Percentiles rank a stretch among this genome's conserved stretches.
Conservation (phyloP, 1,140 invertebrate species). For the Steinernema khuongi region DNA sequence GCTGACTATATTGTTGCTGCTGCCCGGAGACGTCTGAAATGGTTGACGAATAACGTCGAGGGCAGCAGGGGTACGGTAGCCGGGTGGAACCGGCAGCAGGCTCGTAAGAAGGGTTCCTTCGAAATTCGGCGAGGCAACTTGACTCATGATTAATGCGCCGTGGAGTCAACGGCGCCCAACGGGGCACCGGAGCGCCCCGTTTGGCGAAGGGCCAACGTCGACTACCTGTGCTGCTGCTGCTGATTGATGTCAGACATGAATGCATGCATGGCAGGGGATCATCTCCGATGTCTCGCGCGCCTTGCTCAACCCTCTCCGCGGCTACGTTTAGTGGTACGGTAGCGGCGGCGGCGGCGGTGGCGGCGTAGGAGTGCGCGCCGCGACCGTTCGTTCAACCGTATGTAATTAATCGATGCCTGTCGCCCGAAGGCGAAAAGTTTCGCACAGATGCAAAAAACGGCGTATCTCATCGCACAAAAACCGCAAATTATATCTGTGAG, state of each 20-base stretch:
- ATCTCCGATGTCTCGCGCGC: not conserved
- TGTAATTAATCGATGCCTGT: constrained; percentile 7
- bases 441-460: not conserved
- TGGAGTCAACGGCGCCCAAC: not conserved
- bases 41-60: not conserved
- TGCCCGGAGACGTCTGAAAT: not conserved
- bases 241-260: not conserved
- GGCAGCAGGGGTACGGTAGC: not conserved
- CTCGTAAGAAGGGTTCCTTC: not conserved
- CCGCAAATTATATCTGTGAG: constrained; percentile 16
- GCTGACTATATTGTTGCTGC: not conserved
- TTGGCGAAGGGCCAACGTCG: not conserved
- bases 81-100: not conserved
- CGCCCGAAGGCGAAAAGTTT: constrained; percentile 15
- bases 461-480: constrained; percentile 9
- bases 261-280: too few species aligned
- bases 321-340: not conserved
- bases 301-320: too few species aligned
- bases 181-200: not conserved
- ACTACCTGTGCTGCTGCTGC: not conserved
- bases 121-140: not conserved
- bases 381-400: constrained; percentile 7
- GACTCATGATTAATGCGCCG: not conserved
- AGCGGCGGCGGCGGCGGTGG: not conserved
- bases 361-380: not conserved